Evolutionary conservation across 2,113 vertebrate species (phyloP).

Genomic region (Zeus faber): DNA sequence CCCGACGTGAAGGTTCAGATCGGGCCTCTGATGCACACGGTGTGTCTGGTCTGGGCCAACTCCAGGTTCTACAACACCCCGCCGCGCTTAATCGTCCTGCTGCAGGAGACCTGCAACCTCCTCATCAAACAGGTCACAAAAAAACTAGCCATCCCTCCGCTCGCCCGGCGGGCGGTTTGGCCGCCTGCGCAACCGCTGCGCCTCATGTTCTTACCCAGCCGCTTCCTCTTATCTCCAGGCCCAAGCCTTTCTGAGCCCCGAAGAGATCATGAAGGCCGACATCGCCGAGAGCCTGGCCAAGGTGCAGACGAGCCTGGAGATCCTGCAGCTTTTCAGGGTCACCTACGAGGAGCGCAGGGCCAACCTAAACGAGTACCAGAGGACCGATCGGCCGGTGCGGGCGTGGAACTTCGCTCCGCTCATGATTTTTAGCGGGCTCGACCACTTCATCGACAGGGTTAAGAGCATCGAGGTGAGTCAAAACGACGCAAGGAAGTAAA

Average conservation of each 20-base stretch:
- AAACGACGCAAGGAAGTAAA: no score
- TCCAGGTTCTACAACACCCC: slow-evolving; percentile 81
- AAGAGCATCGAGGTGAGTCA: slow-evolving; percentile 78
- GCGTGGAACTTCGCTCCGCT: slow-evolving; percentile 80
- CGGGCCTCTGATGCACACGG: slow-evolving; percentile 79
- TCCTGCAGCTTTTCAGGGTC: slow-evolving; percentile 76
- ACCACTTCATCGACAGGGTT: slow-evolving; percentile 79
- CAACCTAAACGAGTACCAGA: slow-evolving; percentile 74
- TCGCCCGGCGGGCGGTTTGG: slow-evolving; percentile 83
- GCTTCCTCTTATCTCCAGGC: slow-evolving; percentile 68
- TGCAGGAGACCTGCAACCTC: slow-evolving; percentile 88
- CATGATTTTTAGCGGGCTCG: slow-evolving; percentile 80
- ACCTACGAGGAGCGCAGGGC: slow-evolving; percentile 73
- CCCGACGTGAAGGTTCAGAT: slow-evolving; percentile 75
- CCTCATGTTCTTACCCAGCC: not conserved
- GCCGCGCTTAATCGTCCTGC: slow-evolving; percentile 77
- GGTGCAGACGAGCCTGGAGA: slow-evolving; percentile 70
- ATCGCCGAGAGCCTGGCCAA: slow-evolving; percentile 78
- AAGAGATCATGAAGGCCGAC: slow-evolving; percentile 87
- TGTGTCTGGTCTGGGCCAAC: slow-evolving; percentile 86
- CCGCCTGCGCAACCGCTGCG: not conserved
- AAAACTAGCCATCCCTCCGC: no score
- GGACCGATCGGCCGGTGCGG: slow-evolving; percentile 62
- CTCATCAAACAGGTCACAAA: slow-evolving; percentile 66
- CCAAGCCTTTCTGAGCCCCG: slow-evolving; percentile 75